These are phyloP conservation scores for Myotis pilosus DNA, from an alignment of 2,797 vertebrate genomes.

Conservation along the genomic window DNA sequence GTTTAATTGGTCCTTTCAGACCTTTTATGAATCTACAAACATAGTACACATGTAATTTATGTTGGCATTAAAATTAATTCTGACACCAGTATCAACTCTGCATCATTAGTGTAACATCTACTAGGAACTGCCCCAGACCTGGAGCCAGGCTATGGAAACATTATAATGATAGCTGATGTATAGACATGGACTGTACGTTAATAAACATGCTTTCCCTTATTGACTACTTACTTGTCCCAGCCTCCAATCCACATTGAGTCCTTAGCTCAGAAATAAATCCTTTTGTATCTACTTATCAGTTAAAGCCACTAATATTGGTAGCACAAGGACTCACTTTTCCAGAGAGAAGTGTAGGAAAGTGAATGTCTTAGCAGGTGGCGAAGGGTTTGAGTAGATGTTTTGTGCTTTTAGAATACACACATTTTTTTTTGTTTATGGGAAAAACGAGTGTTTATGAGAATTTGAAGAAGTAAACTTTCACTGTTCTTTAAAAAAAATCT, in stretches of 20 bases:
- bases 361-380: not conserved
- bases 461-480: not conserved
- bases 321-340: not conserved
- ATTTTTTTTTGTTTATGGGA: not conserved
- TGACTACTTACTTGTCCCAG: not conserved
- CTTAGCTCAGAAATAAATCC: not conserved
- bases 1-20: not conserved
- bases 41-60: not conserved
- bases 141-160: not conserved
- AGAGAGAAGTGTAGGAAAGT: not conserved
- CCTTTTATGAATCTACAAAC: not conserved
- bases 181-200: not conserved
- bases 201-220: not conserved
- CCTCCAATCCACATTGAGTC: not conserved
- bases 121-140: not conserved
- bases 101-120: not conserved
- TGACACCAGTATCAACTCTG: not conserved
- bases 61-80: slow-evolving; percentile 2
- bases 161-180: not conserved
- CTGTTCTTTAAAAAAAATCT: not conserved
- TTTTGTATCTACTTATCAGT: not conserved
- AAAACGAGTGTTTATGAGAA: not conserved
- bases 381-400: not conserved
- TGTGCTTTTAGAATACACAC: not conserved
- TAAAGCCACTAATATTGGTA: not conserved